Conservation (phyloP, 2,797 vertebrate genomes). For the Girardinus metallicus region DNA sequence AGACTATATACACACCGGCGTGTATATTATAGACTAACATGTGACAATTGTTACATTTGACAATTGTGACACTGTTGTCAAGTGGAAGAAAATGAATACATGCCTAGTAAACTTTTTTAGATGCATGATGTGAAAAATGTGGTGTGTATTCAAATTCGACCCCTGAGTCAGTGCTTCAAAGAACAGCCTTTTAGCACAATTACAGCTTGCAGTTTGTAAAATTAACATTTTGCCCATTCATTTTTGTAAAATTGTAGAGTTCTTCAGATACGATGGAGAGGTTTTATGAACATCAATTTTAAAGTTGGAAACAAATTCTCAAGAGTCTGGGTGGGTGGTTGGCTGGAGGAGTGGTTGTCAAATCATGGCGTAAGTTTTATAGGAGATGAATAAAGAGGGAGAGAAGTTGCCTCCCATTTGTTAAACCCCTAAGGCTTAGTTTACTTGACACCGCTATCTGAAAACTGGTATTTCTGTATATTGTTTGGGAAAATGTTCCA, state of each 20-base stretch:
- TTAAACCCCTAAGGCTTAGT: too few species aligned
- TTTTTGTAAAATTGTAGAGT: neutral
- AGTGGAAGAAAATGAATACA: neutral
- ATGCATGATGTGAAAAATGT: neutral
- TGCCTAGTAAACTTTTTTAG: neutral
- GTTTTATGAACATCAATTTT: neutral
- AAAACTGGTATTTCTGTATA: too few species aligned
- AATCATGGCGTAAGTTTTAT: too few species aligned
- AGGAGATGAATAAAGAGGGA: neutral
- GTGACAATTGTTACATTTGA: neutral
- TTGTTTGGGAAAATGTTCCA: too few species aligned
- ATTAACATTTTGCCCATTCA: neutral
- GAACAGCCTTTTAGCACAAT: neutral
- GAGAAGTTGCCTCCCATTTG: too few species aligned
- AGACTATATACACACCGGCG: neutral
- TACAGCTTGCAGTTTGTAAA: neutral
- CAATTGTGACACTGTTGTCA: neutral
- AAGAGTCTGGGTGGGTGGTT: neutral
- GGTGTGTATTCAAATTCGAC: neutral
- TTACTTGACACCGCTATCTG: too few species aligned
- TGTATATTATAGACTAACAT: neutral
- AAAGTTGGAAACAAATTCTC: neutral
- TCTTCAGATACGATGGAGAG: neutral
- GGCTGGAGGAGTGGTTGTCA: too few species aligned
- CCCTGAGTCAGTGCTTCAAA: neutral